These are phyloP conservation scores for Harmothoe impar DNA, from an alignment of 2,888 invertebrate genomes.

Conservation along the genomic window DNA sequence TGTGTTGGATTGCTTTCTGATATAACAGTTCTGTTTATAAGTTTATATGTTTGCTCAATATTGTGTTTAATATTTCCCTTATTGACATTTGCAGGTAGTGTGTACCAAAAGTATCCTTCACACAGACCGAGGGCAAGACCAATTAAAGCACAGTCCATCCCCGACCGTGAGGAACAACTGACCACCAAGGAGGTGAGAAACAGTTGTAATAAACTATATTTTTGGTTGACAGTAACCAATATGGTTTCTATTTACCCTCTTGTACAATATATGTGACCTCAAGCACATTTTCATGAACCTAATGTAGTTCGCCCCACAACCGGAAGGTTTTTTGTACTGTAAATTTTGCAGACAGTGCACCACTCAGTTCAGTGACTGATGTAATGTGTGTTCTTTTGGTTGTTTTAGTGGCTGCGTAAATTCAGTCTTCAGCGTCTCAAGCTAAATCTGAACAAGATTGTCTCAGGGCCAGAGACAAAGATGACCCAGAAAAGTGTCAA, in stretches of 20 bases:
- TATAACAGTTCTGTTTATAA: too few relatives aligned
- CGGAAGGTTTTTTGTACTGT: not conserved
- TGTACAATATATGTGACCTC: too few relatives aligned
- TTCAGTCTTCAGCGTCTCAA: slow-evolving; percentile 82
- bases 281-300: too few relatives aligned
- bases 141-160: slow-evolving; percentile 77
- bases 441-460: slow-evolving; percentile 81
- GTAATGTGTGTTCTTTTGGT: too few relatives aligned
- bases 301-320: too few relatives aligned
- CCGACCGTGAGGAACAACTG: slow-evolving; percentile 81
- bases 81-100: slow-evolving; percentile 73
- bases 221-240: too few relatives aligned
- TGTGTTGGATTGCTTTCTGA: too few relatives aligned
- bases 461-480: slow-evolving; percentile 82
- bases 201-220: too few relatives aligned
- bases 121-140: slow-evolving; percentile 74
- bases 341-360: not conserved
- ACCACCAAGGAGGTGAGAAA: slow-evolving; percentile 80
- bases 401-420: slow-evolving; percentile 79
- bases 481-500: slow-evolving; percentile 80
- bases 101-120: slow-evolving; percentile 78
- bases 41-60: too few relatives aligned
- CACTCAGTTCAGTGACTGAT: too few relatives aligned
- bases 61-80: too few relatives aligned
- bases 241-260: too few relatives aligned